phyloP scores from a whole-genome alignment of 2,113 vertebrate genomes.

The Oreotragus oreotragus region DNA sequence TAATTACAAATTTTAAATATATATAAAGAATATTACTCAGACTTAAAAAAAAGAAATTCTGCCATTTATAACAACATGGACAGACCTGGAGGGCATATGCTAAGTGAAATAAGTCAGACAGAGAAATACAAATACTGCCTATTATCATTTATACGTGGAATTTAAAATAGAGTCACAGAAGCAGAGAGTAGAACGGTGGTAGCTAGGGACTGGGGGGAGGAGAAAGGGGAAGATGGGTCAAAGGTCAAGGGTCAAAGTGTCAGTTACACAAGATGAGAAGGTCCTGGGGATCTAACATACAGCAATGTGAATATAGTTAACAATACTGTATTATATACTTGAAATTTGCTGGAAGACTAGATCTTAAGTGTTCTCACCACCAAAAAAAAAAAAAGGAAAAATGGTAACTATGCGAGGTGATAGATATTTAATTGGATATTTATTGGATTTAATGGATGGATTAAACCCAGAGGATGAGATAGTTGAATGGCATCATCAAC shows the following conservation, averaged over 20 bases:
- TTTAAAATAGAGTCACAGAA: background rate
- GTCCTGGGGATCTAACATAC: background rate
- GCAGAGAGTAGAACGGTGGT: background rate
- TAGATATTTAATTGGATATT: background rate
- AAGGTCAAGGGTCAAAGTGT: background rate
- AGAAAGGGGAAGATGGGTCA: background rate
- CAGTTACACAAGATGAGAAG: background rate
- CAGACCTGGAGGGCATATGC: background rate
- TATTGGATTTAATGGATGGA: background rate
- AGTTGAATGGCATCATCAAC: background rate
- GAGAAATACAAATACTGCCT: background rate
- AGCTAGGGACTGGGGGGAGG: background rate
- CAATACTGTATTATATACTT: background rate
- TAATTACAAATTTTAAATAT: background rate
- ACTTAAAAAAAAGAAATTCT: background rate
- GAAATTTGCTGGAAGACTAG: background rate
- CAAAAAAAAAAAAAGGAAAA: background rate
- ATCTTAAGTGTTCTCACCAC: background rate
- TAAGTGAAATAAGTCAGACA: background rate
- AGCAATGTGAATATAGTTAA: background rate
- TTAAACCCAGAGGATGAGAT: background rate
- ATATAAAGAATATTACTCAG: background rate
- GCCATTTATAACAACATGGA: background rate
- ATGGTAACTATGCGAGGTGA: background rate
- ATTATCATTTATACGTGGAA: background rate